These are phyloP conservation scores for Callyntrura sp. DNA, from an alignment of 2,888 invertebrate species.

Conservation along the genomic window DNA sequence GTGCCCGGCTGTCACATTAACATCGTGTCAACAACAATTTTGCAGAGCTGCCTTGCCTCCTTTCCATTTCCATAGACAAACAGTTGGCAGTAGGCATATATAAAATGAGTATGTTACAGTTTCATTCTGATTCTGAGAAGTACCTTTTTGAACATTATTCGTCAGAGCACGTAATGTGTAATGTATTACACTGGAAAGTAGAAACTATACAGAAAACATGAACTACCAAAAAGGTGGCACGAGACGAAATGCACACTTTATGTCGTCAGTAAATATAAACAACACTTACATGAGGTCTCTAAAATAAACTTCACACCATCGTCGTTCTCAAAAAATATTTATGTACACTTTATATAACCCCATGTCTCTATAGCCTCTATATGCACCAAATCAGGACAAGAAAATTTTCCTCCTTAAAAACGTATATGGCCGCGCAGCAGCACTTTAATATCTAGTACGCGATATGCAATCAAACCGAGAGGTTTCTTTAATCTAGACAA, in stretches of 20 bases:
- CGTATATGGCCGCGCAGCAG: neutral
- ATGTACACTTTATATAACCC: too few species aligned
- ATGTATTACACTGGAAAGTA: too few species aligned
- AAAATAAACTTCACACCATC: too few species aligned
- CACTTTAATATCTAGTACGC: neutral
- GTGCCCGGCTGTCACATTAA: constrained; percentile 17
- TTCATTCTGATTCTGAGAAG: neutral
- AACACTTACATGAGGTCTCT: neutral
- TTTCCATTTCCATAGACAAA: too few species aligned
- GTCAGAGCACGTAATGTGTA: too few species aligned
- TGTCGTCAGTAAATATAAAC: neutral
- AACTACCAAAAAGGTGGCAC: neutral
- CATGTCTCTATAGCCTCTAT: neutral
- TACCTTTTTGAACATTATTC: neutral
- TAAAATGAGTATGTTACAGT: neutral
- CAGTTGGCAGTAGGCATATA: neutral
- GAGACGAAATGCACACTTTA: neutral
- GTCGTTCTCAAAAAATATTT: too few species aligned
- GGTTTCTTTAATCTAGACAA: neutral
- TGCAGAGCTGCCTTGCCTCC: too few species aligned
- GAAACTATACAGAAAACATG: neutral
- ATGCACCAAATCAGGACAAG: constrained; percentile 5
- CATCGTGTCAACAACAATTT: neutral
- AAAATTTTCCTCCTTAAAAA: neutral
- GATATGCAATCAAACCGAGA: neutral